These are phyloP conservation scores for Disparrhopalites patrizii DNA, from an alignment of 2,888 invertebrate genomes.

Conservation along the genomic window DNA sequence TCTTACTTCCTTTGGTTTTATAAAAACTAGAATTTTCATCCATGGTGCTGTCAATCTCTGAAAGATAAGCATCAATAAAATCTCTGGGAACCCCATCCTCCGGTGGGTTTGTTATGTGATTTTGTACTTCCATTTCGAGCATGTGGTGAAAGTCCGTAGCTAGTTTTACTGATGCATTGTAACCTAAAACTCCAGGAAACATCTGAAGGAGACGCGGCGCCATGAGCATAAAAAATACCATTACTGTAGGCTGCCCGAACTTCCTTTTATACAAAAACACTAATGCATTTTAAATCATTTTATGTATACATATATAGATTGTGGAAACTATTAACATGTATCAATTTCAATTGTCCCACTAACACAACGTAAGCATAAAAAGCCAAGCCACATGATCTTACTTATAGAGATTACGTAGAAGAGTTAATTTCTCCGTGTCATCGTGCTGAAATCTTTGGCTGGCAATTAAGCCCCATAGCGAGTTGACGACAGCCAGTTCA, in stretches of 20 bases:
- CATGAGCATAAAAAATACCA: not conserved
- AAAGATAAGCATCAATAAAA: slow-evolving; percentile 35
- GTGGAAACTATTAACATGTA: not conserved
- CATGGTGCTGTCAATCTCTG: slow-evolving; percentile 33
- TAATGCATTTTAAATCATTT: not conserved
- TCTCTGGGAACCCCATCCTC: slow-evolving; percentile 23
- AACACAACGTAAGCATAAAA: too few relatives aligned
- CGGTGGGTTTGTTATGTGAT: slow-evolving; percentile 19
- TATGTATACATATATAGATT: not conserved
- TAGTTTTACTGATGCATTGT: slow-evolving; percentile 11
- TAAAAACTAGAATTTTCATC: slow-evolving; percentile 38
- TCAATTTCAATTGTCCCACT: not conserved
- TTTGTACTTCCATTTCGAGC: slow-evolving; percentile 4
- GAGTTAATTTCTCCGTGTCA: slow-evolving; percentile 19
- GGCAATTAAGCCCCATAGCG: slow-evolving; percentile 9
- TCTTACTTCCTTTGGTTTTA: slow-evolving; percentile 34
- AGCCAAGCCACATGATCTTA: not conserved
- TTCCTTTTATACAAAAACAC: not conserved
- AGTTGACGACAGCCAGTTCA: slow-evolving; percentile 16
- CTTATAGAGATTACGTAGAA: slow-evolving; percentile 19
- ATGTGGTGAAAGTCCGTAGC: slow-evolving; percentile 5
- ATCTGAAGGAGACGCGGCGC: slow-evolving; percentile 4
- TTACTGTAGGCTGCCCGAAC: slow-evolving; percentile 20
- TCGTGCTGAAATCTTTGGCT: slow-evolving; percentile 15
- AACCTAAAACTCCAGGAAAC: slow-evolving; percentile 6